Base-by-base conservation (phyloP, 2,113 vertebrate genomes). In the Halcyon senegalensis region DNA sequence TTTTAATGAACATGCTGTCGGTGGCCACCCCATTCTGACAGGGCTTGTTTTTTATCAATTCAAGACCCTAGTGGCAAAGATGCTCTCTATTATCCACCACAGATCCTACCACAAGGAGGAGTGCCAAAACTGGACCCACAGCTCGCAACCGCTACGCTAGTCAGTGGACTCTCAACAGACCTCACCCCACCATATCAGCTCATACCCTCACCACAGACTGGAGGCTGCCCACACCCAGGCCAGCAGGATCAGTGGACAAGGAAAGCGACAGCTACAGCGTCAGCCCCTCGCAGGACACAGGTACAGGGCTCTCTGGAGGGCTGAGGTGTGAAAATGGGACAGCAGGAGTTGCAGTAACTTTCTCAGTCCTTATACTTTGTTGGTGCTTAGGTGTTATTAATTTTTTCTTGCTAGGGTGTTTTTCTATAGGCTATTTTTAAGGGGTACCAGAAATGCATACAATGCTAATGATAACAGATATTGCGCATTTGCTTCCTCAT, bases 241-340 rank as follows among this genome's bases (percentile, higher is more conserved):
- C 99, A 28, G 96, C 99, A 1, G 99, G 99, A 13, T 99, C 99
- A 1, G 99, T 99, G 97, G 99, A 99, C 98, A 99, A 99, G 96
- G 99, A 99, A 92, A 99, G 99, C 0, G 99, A 99, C 98, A 99
- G 99, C 97, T 99, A 99, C 98, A 99, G 99, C 2, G 99, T 99
- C 98, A 99, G 99, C 97, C 99, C 99, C 15, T 99, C 99, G 0
- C 99, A 99, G 96, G 99, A 99, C 95, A 99, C 99, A 98, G 99
- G 99, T 99, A 97, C 0, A 10, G 37, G 33, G 31, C 30, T 18
- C 12, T 59, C 21, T 7, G 4, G 18, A 11, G 50, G 70, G 48
- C 39, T 74, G 18, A 15, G 0, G 25, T 43, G 50, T 23, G 58
- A 67, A 20, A 66, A 4, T 0, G 1, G 37, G 69, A 20, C 33